Evolutionary conservation across 2,797 vertebrate genomes (phyloP), one percentile per base, ranked within the genome.

Genomic region (Enteromius unitaeniatus): DNA sequence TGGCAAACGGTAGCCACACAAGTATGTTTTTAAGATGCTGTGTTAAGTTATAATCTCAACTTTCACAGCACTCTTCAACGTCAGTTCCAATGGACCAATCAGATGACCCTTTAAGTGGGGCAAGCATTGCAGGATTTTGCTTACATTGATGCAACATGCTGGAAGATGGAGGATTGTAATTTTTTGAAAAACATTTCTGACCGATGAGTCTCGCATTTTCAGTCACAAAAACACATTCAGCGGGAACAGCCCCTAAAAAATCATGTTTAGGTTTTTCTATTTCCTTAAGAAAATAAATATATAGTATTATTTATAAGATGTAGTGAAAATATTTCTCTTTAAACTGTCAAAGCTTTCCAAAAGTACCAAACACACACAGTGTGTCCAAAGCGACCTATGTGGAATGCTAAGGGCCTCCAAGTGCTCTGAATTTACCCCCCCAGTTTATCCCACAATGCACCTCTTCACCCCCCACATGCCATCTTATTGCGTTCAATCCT

Each of bases 371-470:
- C 67, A 31, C 47, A 72, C 31, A 67, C 28, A 10, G n/a, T 72
- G 69, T 68, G n/a, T 60, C 37, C 26, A 62, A 51, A 69, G 83
- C 49, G 40, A 83, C 76, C 77, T 49, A 4, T 55, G 72, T 73
- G 83, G 73, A 87, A 89, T 86, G 75, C 47, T 11, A 37, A 84
- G 76, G 73, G 73, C 70, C 76, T 85, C 45, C 64, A 79, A 78
- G 74, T 79, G 69, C 74, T 80, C 78, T 82, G 64, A 87, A 83
- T 51, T 74, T 23, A 79, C 74, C 76, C 85, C 75, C 64, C 81
- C 40, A 58, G n/a, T 11, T 14, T 67, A 81, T 81, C 86, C 86
- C 78, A 81, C 45, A 81, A 85, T 80, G 51, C 87, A 86, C 81
- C 60, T 31, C 76, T 78, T 70, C 42, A 74, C 80, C 15, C 60